Percentiles rank a stretch among this genome's conserved stretches.
These are phyloP conservation scores for Tiliacea citrago DNA, from an alignment of 2,888 invertebrate genomes.

Conservation along the genomic window DNA sequence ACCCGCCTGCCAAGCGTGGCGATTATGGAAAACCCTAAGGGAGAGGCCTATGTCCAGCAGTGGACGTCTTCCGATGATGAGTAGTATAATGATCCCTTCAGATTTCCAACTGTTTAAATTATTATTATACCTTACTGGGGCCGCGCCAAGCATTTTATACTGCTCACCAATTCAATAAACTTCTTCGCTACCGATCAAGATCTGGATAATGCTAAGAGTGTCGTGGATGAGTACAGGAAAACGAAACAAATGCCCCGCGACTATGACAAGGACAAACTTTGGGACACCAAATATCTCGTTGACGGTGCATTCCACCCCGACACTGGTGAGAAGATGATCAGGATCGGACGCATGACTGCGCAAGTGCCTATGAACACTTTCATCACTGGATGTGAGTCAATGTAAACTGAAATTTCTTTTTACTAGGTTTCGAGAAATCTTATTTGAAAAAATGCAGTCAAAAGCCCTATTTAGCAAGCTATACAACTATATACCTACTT, in stretches of 20 bases:
- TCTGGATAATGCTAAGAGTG: conserved; percentile 94
- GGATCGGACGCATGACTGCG: conserved; percentile 99
- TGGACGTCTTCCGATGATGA: too few relatives aligned
- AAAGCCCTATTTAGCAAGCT: neutral
- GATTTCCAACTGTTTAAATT: too few relatives aligned
- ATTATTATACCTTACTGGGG: conserved; percentile 94
- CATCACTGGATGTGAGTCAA: conserved; percentile 94
- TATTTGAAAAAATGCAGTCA: neutral
- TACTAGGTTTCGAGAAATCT: neutral
- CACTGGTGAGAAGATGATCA: conserved; percentile 98
- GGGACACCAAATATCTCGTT: conserved; percentile 97
- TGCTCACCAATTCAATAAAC: conserved; percentile 98
- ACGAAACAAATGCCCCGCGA: conserved; percentile 89
- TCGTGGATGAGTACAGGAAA: conserved; percentile 94
- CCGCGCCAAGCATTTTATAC: conserved; percentile 97
- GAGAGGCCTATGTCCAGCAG: too few relatives aligned
- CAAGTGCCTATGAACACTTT: conserved; percentile 99
- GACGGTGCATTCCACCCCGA: conserved; percentile 99
- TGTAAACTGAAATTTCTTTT: neutral
- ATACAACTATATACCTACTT: neutral
- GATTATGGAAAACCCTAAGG: too few relatives aligned
- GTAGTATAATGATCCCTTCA: too few relatives aligned
- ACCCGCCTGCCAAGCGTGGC: too few relatives aligned
- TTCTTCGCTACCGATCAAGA: conserved; percentile 92
- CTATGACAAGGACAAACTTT: conserved; percentile 95